These are phyloP conservation scores for Empidonax traillii DNA, from an alignment of 2,113 vertebrate genomes.

Conservation along the genomic window DNA sequence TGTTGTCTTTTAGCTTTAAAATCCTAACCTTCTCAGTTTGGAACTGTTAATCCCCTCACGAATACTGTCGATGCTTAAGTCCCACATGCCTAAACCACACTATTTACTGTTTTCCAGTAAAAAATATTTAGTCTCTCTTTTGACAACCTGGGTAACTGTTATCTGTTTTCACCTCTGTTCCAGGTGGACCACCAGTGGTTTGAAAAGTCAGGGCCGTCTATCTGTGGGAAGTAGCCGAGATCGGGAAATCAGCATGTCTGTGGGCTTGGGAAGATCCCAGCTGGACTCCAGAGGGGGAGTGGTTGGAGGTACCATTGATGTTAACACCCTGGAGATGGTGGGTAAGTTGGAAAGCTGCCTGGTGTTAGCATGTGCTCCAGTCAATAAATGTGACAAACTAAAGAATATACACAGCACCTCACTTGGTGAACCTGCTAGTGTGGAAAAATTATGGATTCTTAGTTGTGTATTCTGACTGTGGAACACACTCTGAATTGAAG, in stretches of 20 bases:
- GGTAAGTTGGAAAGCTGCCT: constrained; percentile 81
- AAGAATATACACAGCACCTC: neutral
- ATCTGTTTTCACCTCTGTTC: neutral
- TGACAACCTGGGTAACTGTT: neutral
- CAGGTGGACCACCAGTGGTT: constrained; percentile 97
- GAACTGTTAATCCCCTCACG: neutral
- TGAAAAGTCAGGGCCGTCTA: constrained; percentile 96
- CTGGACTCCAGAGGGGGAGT: constrained; percentile 97
- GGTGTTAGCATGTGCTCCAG: neutral
- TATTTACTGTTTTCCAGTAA: neutral
- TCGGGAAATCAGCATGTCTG: constrained; percentile 96
- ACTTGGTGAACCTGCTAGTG: neutral
- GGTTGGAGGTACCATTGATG: constrained; percentile 97
- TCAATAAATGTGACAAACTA: neutral
- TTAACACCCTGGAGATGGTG: constrained; percentile 98
- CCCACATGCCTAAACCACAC: neutral
- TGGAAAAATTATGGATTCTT: neutral
- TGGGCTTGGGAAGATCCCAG: constrained; percentile 95
- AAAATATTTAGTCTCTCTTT: neutral
- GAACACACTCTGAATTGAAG: neutral
- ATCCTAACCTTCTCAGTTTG: neutral
- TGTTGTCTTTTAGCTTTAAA: neutral
- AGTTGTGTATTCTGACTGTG: neutral
- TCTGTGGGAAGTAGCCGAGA: constrained; percentile 97
- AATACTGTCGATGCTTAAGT: neutral